These are phyloP conservation scores for Falcaria lacertinaria DNA, from an alignment of 2,888 invertebrate species.

Conservation along the genomic window DNA sequence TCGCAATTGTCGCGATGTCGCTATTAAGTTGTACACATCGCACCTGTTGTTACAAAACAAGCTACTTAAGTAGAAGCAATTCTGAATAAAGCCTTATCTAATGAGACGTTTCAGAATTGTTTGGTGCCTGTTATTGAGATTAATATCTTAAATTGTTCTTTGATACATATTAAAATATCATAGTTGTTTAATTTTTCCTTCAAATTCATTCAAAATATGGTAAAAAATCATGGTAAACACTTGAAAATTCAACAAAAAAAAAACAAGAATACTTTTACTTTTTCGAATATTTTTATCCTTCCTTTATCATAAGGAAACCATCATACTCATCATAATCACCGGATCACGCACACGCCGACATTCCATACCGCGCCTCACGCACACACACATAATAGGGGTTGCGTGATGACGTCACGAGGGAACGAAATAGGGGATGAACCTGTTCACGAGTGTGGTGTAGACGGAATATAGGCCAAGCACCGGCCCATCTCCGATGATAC, in stretches of 20 bases:
- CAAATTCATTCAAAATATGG: too few relatives aligned
- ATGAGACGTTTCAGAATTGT: too few relatives aligned
- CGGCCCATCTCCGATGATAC: constrained; percentile 72
- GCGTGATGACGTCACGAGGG: constrained; percentile 69
- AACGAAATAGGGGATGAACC: constrained; percentile 36
- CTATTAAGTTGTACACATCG: neutral
- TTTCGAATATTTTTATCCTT: neutral
- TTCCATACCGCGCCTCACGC: constrained; percentile 47
- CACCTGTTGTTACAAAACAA: neutral
- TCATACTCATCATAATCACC: constrained; percentile 41
- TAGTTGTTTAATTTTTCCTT: too few relatives aligned
- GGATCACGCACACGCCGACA: constrained; percentile 26
- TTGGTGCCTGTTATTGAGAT: too few relatives aligned
- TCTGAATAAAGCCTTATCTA: too few relatives aligned
- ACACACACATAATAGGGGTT: constrained; percentile 51
- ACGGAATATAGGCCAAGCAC: constrained; percentile 75
- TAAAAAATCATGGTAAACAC: too few relatives aligned
- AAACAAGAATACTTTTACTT: neutral
- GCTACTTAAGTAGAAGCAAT: too few relatives aligned
- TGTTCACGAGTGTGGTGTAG: constrained; percentile 33
- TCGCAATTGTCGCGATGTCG: neutral
- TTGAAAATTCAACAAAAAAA: neutral
- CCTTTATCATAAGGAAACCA: constrained; percentile 1
- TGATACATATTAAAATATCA: too few relatives aligned
- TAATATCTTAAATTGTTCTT: too few relatives aligned